phyloP scores from a whole-genome alignment of 2,797 vertebrate genomes.

The Darevskia nairensis region DNA sequence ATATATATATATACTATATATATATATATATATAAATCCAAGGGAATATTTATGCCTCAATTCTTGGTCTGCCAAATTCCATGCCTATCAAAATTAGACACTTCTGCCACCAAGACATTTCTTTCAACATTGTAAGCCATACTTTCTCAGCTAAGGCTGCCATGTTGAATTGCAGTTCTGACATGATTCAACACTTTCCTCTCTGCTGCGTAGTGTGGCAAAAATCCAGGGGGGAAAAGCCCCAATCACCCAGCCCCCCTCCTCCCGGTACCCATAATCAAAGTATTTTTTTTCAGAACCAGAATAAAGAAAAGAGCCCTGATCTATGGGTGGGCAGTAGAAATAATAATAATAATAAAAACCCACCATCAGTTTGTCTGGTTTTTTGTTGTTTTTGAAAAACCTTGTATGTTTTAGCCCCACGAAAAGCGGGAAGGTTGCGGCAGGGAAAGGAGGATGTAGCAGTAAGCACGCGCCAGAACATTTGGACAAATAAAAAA shows the following conservation, averaged over 20 bases:
- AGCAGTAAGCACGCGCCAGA: slow-evolving; percentile 58
- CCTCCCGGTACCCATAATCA: slow-evolving; percentile 10
- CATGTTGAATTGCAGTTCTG: slow-evolving; percentile 75
- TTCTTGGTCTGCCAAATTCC: slow-evolving; percentile 22
- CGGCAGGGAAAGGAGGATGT: slow-evolving; percentile 45
- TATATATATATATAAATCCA: neutral
- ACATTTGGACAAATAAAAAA: slow-evolving; percentile 55
- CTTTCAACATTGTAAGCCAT: slow-evolving; percentile 26
- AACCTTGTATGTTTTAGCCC: slow-evolving; percentile 49
- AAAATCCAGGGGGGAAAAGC: slow-evolving; percentile 15
- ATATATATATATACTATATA: too few relatives aligned
- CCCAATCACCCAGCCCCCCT: neutral
- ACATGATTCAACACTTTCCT: slow-evolving; percentile 69
- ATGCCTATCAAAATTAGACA: neutral
- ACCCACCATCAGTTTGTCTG: slow-evolving; percentile 24
- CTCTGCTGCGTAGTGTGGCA: slow-evolving; percentile 6
- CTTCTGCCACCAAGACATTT: slow-evolving; percentile 4
- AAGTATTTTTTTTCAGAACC: neutral
- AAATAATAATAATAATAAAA: neutral
- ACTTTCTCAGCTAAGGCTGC: slow-evolving; percentile 63
- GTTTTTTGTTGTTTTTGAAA: slow-evolving; percentile 10
- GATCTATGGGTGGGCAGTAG: neutral
- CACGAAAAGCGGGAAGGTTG: slow-evolving; percentile 42
- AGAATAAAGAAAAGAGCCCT: slow-evolving; percentile 13
- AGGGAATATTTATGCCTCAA: neutral